Conservation (phyloP, 2,888 invertebrate species). For the Holacanthella duospinosa region DNA sequence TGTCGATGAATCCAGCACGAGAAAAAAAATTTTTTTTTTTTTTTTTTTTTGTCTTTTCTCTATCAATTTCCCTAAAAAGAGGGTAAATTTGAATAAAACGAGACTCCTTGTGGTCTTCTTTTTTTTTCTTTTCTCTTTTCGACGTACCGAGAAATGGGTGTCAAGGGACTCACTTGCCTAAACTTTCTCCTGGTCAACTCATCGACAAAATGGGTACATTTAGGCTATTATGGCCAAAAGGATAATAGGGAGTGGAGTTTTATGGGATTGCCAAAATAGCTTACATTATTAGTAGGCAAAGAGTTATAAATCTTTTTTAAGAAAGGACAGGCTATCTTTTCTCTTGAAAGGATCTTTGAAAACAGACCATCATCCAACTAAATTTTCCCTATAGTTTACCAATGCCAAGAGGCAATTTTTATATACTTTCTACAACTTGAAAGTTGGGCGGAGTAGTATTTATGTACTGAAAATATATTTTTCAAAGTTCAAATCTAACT, state of each 20-base stretch:
- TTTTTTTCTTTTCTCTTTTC: neutral
- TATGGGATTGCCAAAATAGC: constrained; percentile 2
- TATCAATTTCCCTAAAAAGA: constrained; percentile 13
- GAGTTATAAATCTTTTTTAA: neutral
- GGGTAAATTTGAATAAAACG: too few species aligned
- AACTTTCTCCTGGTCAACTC: neutral
- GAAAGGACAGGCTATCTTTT: neutral
- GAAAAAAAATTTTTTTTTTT: neutral
- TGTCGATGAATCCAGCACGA: neutral
- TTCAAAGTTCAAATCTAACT: too few species aligned
- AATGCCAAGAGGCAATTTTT: too few species aligned
- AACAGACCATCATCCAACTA: neutral
- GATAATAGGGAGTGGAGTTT: neutral
- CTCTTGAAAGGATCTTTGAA: neutral
- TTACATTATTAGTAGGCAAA: neutral
- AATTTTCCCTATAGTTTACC: too few species aligned
- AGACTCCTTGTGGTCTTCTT: too few species aligned
- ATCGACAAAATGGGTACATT: too few species aligned
- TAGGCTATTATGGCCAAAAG: neutral
- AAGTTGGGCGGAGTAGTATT: too few species aligned
- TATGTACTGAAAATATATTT: too few species aligned
- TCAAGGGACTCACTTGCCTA: neutral
- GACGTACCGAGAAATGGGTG: neutral
- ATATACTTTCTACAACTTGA: too few species aligned
- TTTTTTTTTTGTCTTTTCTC: neutral